Evolutionary conservation across 2,888 invertebrate genomes (phyloP), one percentile per base, ranked within the genome.

Genomic region (Acronicta psi): DNA sequence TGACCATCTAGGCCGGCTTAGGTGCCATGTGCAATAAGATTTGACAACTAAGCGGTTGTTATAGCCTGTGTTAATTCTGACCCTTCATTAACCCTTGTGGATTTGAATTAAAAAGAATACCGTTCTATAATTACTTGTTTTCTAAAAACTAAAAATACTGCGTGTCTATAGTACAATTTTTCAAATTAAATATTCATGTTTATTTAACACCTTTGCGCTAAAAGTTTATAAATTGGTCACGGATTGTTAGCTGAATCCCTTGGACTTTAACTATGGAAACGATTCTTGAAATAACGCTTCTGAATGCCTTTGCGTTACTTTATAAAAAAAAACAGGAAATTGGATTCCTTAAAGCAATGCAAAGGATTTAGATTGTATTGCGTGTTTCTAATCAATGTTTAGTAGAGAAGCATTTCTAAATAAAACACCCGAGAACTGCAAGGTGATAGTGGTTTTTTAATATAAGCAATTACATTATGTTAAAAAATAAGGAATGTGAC

Each of bases 181-280:
- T n/a, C n/a, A n/a, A n/a, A n/a, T n/a, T 7, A 7, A 23, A 23
- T 3, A 7, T 1, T 23, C 7, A 25, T 10, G 9, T 9, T 25
- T 25, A 10, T 25, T 25, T 9, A 2, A 11, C 11, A 29, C 0
- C 2, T 6, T 14, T 1, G 0, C n/a, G 51, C 58, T 41, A 6
- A 13, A 45, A 41, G 54, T 43, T 59, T 49, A 17, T 59, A 56
- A 59, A 71, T 80, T 79, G 58, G 20, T 47, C 65, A 49, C 11
- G 18, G 18, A 51, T 75, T 73, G 69, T 80, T 74, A 78, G 70
- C 73, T 59, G 69, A 81, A 84, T 86, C 82, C 77, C 76, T 78
- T 79, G 79, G 82, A 80, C 83, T 85, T 84, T 79, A 61, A 83
- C 83, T 81, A 82, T 82, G 81, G 79, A 73, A 81, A 78, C 82